Percentiles rank a stretch among this genome's conserved stretches.
Conservation (phyloP, 2,888 invertebrate genomes). For the Polia nebulosa region DNA sequence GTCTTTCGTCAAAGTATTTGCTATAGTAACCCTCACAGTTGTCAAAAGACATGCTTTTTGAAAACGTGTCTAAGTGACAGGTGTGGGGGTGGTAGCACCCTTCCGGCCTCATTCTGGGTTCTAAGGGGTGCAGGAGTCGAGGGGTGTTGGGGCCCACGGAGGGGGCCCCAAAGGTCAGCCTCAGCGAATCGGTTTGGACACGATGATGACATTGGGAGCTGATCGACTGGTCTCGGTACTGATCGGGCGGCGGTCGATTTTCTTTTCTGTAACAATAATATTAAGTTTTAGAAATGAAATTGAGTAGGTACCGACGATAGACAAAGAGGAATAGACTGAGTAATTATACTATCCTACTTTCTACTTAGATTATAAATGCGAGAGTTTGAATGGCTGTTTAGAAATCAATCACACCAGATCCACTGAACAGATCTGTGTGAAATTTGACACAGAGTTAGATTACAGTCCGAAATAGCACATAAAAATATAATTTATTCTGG, state of each 20-base stretch:
- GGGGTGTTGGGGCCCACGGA: slow-evolving; percentile 87
- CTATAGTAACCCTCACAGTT: slow-evolving; percentile 85
- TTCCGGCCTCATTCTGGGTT: slow-evolving; percentile 81
- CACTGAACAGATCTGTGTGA: no score
- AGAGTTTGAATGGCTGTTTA: no score
- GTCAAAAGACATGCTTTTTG: slow-evolving; percentile 82
- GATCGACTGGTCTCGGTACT: slow-evolving; percentile 96
- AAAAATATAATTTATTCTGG: no score
- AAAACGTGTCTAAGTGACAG: slow-evolving; percentile 73
- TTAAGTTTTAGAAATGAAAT: not conserved
- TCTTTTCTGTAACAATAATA: slow-evolving; percentile 81
- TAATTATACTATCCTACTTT: no score
- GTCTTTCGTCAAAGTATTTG: slow-evolving; percentile 83
- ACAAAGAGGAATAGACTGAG: not conserved
- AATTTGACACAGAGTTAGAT: no score
- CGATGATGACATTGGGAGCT: slow-evolving; percentile 97
- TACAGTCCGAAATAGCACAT: no score
- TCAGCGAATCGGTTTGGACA: slow-evolving; percentile 90
- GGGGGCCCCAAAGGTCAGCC: slow-evolving; percentile 88
- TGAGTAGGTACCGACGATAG: not conserved
- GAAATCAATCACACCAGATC: no score
- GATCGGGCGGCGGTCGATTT: slow-evolving; percentile 92
- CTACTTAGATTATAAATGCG: no score
- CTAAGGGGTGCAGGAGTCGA: slow-evolving; percentile 77
- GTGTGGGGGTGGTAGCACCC: slow-evolving; percentile 78